Percentiles rank a stretch among this genome's conserved stretches.
phyloP scores from a whole-genome alignment of 2,797 vertebrate species.

The Siniperca undulata region DNA sequence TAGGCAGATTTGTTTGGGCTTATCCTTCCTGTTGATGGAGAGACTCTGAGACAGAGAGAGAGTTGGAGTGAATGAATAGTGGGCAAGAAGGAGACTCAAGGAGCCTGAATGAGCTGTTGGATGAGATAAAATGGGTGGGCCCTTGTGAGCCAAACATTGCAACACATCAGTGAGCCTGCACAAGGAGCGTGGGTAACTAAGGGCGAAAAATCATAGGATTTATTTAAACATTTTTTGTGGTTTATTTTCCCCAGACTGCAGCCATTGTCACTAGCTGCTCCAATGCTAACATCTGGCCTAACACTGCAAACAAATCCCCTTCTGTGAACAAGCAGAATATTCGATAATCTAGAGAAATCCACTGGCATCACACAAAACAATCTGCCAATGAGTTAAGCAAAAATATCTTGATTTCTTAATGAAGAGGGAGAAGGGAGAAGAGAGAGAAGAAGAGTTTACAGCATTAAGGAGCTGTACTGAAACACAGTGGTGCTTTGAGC shows the following conservation, averaged over 20 bases:
- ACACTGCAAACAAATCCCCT: not conserved
- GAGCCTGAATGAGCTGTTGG: slow-evolving; percentile 20
- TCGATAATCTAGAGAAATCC: not conserved
- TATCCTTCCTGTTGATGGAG: slow-evolving; percentile 61
- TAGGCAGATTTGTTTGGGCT: slow-evolving; percentile 67
- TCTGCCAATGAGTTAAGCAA: not conserved
- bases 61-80: slow-evolving; percentile 27
- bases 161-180: slow-evolving; percentile 13
- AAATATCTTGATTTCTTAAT: not conserved
- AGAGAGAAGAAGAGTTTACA: not conserved
- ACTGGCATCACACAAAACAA: not conserved
- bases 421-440: too few species aligned
- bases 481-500: not conserved
- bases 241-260: not conserved
- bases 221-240: not conserved
- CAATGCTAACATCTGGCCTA: not conserved
- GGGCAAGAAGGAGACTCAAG: slow-evolving; percentile 3
- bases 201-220: not conserved
- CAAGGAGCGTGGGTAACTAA: too few species aligned
- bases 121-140: not conserved
- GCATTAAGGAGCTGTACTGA: not conserved
- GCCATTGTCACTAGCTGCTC: not conserved
- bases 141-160: not conserved
- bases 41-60: slow-evolving; percentile 44
- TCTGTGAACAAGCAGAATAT: not conserved